Evolutionary conservation across 1,140 invertebrate genomes (phyloP).

Genomic region (Aphaenogaster rudis): DNA sequence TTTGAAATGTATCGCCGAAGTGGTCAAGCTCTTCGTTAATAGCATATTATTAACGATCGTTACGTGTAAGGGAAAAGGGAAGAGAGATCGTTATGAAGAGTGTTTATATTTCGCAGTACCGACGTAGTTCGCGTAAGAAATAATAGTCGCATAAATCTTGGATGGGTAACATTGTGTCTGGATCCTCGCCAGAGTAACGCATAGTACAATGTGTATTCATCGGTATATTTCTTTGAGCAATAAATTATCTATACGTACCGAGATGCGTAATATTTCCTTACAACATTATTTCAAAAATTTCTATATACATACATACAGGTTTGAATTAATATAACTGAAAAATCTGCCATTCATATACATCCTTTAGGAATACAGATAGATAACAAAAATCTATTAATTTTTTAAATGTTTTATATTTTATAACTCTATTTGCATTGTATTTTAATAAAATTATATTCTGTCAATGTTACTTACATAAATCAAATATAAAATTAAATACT

Average conservation of each 20-base stretch:
- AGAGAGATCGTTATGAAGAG: constrained; percentile 60
- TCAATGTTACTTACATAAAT: neutral
- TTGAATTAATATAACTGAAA: constrained; percentile 2
- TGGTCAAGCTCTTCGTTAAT: constrained; percentile 48
- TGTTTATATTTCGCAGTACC: constrained; percentile 66
- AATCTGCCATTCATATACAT: neutral
- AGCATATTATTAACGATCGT: constrained; percentile 59
- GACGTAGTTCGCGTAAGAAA: constrained; percentile 68
- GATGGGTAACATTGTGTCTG: constrained; percentile 74
- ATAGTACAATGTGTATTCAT: constrained; percentile 54
- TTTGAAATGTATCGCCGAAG: neutral
- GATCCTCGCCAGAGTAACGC: constrained; percentile 77
- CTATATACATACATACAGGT: neutral
- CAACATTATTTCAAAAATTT: constrained; percentile 5
- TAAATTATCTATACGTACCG: constrained; percentile 48
- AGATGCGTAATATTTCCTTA: neutral
- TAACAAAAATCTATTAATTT: neutral
- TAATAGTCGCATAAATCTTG: constrained; percentile 81
- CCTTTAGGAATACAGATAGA: neutral
- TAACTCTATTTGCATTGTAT: neutral
- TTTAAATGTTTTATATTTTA: neutral
- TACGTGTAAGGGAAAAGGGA: constrained; percentile 15
- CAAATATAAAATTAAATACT: neutral
- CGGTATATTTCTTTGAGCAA: constrained; percentile 62
- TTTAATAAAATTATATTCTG: constrained; percentile 4